Evolutionary conservation across 2,113 vertebrate species (phyloP).

Genomic region (Prionailurus bengalensis): DNA sequence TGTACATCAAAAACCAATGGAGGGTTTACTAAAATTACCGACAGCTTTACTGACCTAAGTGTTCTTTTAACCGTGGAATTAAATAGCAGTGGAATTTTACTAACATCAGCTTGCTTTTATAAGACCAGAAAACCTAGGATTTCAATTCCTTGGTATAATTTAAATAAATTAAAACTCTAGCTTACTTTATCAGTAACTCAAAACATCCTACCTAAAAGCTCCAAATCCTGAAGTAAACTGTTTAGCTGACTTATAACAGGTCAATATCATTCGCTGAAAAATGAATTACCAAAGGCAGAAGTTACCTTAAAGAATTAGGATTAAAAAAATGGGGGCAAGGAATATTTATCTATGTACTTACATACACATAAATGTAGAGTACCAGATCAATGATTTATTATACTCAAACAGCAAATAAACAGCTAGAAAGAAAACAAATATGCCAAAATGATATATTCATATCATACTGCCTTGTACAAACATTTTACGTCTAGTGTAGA

Average conservation of each 20-base stretch:
- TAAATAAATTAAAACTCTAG: slow-evolving; percentile 13
- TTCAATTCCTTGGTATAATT: background rate
- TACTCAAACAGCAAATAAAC: slow-evolving; percentile 27
- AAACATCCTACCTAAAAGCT: slow-evolving; percentile 25
- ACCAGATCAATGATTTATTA: slow-evolving; percentile 41
- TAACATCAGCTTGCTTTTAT: background rate
- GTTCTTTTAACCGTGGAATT: background rate
- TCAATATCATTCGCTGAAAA: slow-evolving; percentile 29
- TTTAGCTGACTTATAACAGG: background rate
- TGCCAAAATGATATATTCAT: slow-evolving; percentile 42
- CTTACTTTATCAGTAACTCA: background rate
- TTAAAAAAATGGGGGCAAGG: background rate
- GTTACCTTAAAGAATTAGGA: slow-evolving; percentile 31
- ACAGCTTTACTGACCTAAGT: slow-evolving; percentile 28
- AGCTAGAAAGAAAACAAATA: slow-evolving; percentile 58
- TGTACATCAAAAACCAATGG: background rate
- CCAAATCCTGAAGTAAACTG: background rate
- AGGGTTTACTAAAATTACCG: background rate
- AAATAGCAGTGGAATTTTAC: background rate
- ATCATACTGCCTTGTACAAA: background rate
- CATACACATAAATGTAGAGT: background rate
- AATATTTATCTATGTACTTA: slow-evolving; percentile 3
- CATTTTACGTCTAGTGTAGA: background rate
- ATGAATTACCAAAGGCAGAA: background rate
- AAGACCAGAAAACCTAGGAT: background rate